These are phyloP conservation scores for Liopterus haemorrhoidalis DNA, from an alignment of 2,888 invertebrate genomes.

Conservation along the genomic window DNA sequence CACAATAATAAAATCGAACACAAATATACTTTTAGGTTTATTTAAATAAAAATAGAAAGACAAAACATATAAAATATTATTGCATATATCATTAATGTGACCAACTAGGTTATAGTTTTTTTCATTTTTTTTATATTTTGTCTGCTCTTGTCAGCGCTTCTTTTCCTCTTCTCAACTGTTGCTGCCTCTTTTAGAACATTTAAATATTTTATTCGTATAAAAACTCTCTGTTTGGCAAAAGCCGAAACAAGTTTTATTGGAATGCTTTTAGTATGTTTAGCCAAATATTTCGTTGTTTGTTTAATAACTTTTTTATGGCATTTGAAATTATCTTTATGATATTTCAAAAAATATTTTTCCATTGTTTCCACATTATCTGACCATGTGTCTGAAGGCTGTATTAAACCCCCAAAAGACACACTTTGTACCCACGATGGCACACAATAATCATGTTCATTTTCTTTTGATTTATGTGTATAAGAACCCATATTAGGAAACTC, in stretches of 20 bases:
- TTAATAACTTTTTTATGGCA: constrained; percentile 9
- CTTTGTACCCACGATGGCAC: constrained; percentile 26
- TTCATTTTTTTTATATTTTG: too few species aligned
- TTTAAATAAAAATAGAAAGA: too few species aligned
- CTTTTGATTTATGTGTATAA: constrained; percentile 18
- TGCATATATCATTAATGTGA: too few species aligned
- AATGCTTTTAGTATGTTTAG: neutral
- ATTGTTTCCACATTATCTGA: constrained; percentile 16
- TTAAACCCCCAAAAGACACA: constrained; percentile 28
- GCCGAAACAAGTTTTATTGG: constrained; percentile 8
- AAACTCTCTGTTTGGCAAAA: constrained; percentile 19
- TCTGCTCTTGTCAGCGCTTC: too few species aligned
- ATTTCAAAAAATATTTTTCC: constrained; percentile 23
- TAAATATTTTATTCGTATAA: constrained; percentile 23
- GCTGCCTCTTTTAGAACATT: too few species aligned
- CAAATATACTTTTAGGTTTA: too few species aligned
- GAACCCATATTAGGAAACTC: constrained; percentile 23
- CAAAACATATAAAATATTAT: too few species aligned
- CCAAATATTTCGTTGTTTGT: constrained; percentile 13
- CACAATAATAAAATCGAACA: too few species aligned
- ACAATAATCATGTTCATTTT: constrained; percentile 16
- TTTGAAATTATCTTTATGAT: constrained; percentile 13
- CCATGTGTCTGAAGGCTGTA: constrained; percentile 24
- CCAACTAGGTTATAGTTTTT: too few species aligned
- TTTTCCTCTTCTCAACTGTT: too few species aligned